phyloP scores from a whole-genome alignment of 2,113 vertebrate genomes.

The Tupaia tana region DNA sequence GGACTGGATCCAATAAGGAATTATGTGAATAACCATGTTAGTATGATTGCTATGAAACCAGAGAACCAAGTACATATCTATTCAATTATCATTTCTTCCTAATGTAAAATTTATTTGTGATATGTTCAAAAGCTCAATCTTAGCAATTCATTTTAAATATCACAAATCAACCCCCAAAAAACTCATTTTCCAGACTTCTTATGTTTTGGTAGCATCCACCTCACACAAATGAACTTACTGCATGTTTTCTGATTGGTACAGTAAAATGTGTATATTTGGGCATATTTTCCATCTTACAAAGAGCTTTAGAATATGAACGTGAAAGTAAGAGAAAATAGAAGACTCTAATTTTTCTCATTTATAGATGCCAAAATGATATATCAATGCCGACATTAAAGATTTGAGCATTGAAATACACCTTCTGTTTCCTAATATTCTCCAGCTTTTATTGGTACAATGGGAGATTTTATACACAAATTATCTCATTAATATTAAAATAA shows the following conservation, averaged over 20 bases:
- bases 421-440: neutral
- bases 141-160: constrained; percentile 33
- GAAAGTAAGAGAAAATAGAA: neutral
- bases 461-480: neutral
- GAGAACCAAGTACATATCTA: neutral
- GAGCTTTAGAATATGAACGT: neutral
- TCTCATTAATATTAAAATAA: neutral
- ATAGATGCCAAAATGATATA: neutral
- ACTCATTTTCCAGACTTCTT: neutral
- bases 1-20: neutral
- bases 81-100: neutral
- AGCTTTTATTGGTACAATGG: neutral
- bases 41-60: neutral
- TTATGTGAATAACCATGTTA: neutral
- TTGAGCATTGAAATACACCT: neutral
- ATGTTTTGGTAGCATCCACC: neutral
- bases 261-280: neutral
- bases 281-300: neutral
- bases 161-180: neutral
- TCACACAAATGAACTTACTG: neutral
- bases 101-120: neutral
- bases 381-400: neutral
- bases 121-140: neutral
- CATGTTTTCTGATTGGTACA: neutral
- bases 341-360: neutral